Evolutionary conservation across 1,140 invertebrate species (phyloP).

Genomic region (Thalassaphorura encarpata): DNA sequence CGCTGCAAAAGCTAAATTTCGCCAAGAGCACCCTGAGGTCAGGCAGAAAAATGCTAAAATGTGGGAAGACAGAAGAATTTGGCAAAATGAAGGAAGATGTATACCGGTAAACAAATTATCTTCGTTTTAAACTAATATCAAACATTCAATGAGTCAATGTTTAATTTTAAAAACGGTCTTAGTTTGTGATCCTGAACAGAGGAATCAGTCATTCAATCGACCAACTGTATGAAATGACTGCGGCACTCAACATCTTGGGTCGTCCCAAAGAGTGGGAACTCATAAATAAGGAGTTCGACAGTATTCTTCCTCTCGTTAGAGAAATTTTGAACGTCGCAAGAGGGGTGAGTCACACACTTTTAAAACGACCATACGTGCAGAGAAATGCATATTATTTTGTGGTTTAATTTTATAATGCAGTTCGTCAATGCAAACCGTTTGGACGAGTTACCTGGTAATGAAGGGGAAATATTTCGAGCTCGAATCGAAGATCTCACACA

Average conservation of each 20-base stretch:
- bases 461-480: background rate
- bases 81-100: background rate
- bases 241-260: background rate
- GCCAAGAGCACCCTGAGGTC: background rate
- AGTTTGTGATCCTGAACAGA: background rate
- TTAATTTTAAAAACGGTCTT: background rate
- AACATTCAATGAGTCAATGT: background rate
- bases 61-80: background rate
- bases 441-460: background rate
- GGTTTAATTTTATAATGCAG: too few species aligned
- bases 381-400: too few species aligned
- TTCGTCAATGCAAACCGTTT: background rate
- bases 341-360: background rate
- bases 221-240: background rate
- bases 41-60: background rate
- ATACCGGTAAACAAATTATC: background rate
- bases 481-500: background rate
- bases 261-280: background rate
- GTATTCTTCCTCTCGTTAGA: background rate
- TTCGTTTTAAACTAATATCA: background rate
- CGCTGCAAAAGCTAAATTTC: background rate
- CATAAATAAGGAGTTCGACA: background rate
- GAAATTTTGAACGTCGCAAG: background rate
- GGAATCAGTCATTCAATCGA: background rate
- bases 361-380: too few species aligned